Conservation (phyloP, 2,888 invertebrate genomes). For the Diachrysia chrysitis region DNA sequence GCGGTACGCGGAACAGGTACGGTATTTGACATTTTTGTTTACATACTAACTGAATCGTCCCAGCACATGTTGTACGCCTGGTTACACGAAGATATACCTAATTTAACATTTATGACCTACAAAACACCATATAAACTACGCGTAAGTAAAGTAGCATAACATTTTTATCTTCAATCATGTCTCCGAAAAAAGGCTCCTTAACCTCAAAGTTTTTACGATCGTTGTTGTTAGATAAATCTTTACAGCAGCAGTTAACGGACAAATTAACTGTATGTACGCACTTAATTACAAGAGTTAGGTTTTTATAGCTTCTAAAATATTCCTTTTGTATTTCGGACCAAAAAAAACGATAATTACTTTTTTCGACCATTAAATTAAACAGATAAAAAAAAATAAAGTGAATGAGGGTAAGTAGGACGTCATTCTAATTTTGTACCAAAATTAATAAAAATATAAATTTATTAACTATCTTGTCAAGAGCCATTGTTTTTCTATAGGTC, state of each 20-base stretch:
- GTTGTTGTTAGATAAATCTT: conserved; percentile 33
- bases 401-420: too few relatives aligned
- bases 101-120: conserved; percentile 3
- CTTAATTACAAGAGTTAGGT: conserved; percentile 26
- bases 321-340: neutral
- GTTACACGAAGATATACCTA: neutral
- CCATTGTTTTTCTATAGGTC: too few relatives aligned
- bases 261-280: conserved; percentile 33
- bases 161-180: conserved; percentile 8
- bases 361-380: too few relatives aligned
- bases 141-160: conserved; percentile 4
- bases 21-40: neutral
- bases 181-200: conserved; percentile 19
- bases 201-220: conserved; percentile 44
- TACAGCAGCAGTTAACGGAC: conserved; percentile 22
- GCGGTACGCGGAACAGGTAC: too few relatives aligned
- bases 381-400: too few relatives aligned
- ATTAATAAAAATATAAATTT: too few relatives aligned
- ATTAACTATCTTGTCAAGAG: too few relatives aligned
- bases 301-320: conserved; percentile 1
- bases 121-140: conserved; percentile 4
- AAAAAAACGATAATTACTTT: neutral
- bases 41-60: neutral
- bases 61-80: neutral
- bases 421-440: too few relatives aligned